Evolutionary conservation across 1,140 invertebrate species (phyloP).

Genomic region (Semibalanus balanoides): DNA sequence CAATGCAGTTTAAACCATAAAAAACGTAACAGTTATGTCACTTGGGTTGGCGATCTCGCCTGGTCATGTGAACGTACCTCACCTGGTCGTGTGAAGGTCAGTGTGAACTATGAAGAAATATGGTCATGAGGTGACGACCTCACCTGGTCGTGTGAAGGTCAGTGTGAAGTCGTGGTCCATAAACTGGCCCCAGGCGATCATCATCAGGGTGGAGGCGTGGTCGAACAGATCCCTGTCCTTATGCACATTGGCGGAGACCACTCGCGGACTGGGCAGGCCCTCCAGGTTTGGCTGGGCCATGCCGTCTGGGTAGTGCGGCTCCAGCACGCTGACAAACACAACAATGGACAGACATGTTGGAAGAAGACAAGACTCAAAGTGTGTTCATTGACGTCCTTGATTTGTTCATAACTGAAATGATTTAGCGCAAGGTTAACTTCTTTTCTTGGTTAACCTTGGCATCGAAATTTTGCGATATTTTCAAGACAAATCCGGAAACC

Average conservation of each 20-base stretch:
- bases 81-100: constrained; percentile 43
- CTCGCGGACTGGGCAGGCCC: constrained; percentile 55
- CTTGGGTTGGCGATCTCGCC: no score
- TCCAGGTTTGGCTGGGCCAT: background rate
- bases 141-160: constrained; percentile 38
- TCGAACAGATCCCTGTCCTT: constrained; percentile 72
- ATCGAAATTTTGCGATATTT: no score
- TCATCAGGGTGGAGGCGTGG: constrained; percentile 78
- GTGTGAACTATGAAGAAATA: no score
- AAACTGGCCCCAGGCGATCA: constrained; percentile 86
- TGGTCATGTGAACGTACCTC: background rate
- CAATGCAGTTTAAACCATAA: no score
- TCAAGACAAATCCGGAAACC: no score
- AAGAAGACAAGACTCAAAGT: no score
- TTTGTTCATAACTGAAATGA: no score
- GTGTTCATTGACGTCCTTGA: no score
- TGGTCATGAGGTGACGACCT: background rate
- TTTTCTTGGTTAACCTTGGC: no score
- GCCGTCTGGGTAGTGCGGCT: background rate
- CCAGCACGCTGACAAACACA: background rate
- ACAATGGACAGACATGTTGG: no score
- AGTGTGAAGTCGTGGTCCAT: constrained; percentile 87
- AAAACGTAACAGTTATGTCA: no score
- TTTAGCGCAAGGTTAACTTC: no score
- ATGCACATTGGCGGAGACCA: constrained; percentile 70